Percentiles rank a stretch among this genome's conserved stretches.
These are phyloP conservation scores for Pongo pygmaeus DNA, from an alignment of 2,113 vertebrate species.

Conservation along the genomic window DNA sequence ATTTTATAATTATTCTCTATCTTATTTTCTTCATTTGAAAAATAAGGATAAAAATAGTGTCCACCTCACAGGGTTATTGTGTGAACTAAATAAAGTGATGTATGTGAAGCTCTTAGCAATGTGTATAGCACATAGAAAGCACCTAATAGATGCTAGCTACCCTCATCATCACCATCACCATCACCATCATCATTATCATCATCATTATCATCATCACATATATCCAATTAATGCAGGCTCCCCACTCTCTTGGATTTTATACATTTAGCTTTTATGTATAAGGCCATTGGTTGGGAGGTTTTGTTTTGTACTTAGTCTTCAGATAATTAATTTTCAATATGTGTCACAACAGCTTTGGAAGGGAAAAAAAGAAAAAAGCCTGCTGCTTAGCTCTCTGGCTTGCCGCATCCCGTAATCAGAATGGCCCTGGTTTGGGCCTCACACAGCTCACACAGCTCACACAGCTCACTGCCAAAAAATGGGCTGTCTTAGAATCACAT, in stretches of 20 bases:
- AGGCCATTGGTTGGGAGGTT: not conserved
- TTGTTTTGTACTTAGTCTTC: not conserved
- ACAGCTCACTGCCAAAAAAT: not conserved
- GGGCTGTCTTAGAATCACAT: not conserved
- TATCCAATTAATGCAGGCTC: not conserved
- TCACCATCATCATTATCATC: too few species aligned
- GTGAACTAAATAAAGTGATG: not conserved
- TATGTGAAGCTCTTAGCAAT: not conserved
- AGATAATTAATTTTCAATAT: not conserved
- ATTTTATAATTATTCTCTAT: not conserved
- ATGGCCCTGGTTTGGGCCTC: not conserved
- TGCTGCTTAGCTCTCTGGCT: not conserved
- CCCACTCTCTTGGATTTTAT: not conserved
- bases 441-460: not conserved
- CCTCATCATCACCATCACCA: not conserved
- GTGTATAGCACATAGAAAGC: not conserved
- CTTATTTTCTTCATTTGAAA: slow-evolving; percentile 40
- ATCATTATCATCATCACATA: not conserved
- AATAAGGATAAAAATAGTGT: not conserved
- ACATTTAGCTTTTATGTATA: not conserved
- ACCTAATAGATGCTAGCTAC: not conserved
- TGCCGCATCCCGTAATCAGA: not conserved
- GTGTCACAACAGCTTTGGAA: not conserved
- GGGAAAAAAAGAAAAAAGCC: not conserved
- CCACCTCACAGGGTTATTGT: not conserved